Conservation (phyloP, 2,888 invertebrate genomes). For the Argyra leucocephala region DNA sequence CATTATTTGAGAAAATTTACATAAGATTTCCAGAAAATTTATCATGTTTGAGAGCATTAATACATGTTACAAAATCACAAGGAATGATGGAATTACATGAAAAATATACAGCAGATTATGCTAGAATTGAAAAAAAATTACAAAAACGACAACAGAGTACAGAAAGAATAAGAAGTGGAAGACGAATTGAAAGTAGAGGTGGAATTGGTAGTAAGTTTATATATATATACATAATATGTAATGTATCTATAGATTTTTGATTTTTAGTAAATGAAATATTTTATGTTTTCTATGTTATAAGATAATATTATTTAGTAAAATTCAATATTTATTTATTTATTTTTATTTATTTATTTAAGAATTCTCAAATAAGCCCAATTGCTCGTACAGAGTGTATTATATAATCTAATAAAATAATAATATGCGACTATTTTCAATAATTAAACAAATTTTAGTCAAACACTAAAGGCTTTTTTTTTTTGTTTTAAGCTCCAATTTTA, state of each 20-base stretch:
- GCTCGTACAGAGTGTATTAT: too few species aligned
- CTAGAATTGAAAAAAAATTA: slow-evolving; percentile 50
- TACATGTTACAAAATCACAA: slow-evolving; percentile 48
- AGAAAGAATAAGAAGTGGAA: slow-evolving; percentile 32
- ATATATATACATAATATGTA: neutral
- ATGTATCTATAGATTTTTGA: too few species aligned
- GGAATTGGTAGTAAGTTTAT: slow-evolving; percentile 4
- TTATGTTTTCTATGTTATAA: too few species aligned
- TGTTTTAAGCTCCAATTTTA: slow-evolving; percentile 15
- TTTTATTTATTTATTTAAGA: too few species aligned
- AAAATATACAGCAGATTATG: slow-evolving; percentile 73
- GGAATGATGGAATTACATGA: slow-evolving; percentile 77
- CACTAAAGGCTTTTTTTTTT: neutral
- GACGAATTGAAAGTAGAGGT: slow-evolving; percentile 11
- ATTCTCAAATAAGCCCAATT: too few species aligned
- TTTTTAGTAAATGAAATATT: too few species aligned
- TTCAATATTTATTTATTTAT: too few species aligned
- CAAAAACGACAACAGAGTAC: slow-evolving; percentile 28
- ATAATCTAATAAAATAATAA: too few species aligned
- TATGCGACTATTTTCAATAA: too few species aligned
- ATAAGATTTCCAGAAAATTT: slow-evolving; percentile 87
- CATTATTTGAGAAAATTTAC: slow-evolving; percentile 52
- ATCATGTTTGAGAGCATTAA: slow-evolving; percentile 69
- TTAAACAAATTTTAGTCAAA: too few species aligned
- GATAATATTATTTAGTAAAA: neutral